These are phyloP conservation scores for Porites cylindrica DNA, from an alignment of 92 coral and sea anemone species.

Conservation along the genomic window DNA sequence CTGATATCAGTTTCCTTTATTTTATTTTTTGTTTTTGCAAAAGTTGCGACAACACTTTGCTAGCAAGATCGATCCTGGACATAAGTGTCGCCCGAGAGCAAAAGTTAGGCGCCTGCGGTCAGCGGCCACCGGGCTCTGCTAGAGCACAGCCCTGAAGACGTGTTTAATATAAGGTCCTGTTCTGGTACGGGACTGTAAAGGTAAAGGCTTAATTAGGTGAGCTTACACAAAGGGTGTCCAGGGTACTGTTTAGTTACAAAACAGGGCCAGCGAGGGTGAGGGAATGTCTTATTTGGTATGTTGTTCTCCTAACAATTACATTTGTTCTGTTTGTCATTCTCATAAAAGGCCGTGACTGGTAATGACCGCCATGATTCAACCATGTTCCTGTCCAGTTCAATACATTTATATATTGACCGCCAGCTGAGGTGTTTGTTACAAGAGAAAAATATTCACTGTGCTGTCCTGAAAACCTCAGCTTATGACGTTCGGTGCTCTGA, in stretches of 20 bases:
- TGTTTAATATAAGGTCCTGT: no score
- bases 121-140: no score
- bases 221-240: not conserved
- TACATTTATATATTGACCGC: conserved; percentile 4
- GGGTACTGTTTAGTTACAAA: no score
- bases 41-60: no score
- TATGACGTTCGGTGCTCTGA: conserved; percentile 34
- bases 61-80: no score
- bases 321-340: conserved; percentile 52
- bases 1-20: no score
- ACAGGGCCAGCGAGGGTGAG: no score
- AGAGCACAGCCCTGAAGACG: no score
- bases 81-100: no score
- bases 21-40: no score
- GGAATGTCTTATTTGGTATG: not conserved
- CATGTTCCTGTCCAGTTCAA: conserved; percentile 25
- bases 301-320: conserved; percentile 2
- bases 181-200: no score
- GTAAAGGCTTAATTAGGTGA: not conserved
- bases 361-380: conserved; percentile 40
- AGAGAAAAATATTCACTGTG: conserved; percentile 36
- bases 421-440: conserved; percentile 40
- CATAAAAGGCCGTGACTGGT: conserved; percentile 49
- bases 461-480: conserved; percentile 27
- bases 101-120: no score